Percentiles rank a stretch among this genome's conserved stretches.
Conservation (phyloP, 2,113 vertebrate genomes). For the Gambusia holbrooki region DNA sequence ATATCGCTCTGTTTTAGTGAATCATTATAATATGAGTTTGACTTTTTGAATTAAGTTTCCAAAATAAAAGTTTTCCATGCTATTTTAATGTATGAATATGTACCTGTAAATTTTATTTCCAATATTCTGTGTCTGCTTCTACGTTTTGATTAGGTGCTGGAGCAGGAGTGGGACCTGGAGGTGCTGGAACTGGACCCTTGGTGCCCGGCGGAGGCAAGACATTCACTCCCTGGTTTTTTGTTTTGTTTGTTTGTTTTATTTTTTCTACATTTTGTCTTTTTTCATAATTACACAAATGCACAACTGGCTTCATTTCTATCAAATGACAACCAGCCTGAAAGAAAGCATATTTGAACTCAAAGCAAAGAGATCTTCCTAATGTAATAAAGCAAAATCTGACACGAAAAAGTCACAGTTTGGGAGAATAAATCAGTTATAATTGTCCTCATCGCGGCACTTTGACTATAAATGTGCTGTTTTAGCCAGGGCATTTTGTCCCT, state of each 20-base stretch:
- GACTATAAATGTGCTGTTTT: constrained; percentile 9
- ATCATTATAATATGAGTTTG: no score
- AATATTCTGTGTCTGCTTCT: not conserved
- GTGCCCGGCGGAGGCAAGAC: constrained; percentile 66
- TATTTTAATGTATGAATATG: no score
- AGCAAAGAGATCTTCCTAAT: constrained; percentile 1
- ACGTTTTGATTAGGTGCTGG: constrained; percentile 47
- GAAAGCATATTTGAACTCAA: constrained; percentile 1
- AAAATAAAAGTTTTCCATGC: no score
- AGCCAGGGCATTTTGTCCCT: constrained; percentile 16
- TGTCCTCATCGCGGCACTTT: constrained; percentile 14
- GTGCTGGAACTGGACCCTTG: constrained; percentile 58
- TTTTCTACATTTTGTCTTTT: not conserved
- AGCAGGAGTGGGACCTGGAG: constrained; percentile 45
- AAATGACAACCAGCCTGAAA: not conserved
- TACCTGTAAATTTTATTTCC: not conserved
- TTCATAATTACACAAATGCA: not conserved
- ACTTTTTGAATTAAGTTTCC: no score
- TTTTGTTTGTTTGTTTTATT: not conserved
- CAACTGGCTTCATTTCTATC: constrained; percentile 4
- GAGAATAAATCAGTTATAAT: constrained; percentile 27
- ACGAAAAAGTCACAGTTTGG: not conserved
- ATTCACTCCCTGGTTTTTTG: not conserved
- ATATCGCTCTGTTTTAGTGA: no score
- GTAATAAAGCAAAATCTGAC: not conserved